These are phyloP conservation scores for Sebastes diaconus DNA, from an alignment of 2,797 vertebrate species.

Conservation along the genomic window DNA sequence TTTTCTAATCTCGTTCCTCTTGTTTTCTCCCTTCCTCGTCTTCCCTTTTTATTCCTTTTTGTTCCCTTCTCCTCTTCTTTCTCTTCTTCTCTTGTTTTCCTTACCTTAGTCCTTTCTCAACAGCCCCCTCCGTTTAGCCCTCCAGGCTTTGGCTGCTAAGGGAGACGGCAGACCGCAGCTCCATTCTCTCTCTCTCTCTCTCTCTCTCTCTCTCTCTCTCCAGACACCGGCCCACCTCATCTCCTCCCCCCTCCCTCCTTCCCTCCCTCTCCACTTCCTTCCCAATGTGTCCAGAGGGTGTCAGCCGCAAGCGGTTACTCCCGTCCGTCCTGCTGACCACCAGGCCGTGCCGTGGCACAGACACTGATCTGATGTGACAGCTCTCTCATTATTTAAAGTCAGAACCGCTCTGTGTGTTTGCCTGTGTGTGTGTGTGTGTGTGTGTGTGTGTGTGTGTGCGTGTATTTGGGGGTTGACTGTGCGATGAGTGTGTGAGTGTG, in stretches of 20 bases:
- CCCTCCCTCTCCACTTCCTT: constrained; percentile 16
- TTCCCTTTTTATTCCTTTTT: neutral
- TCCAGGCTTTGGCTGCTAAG: constrained; percentile 22
- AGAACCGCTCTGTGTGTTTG: constrained; percentile 55
- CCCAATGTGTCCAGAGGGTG: constrained; percentile 58
- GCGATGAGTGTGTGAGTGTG: neutral
- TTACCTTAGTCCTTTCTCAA: neutral
- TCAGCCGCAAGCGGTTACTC: constrained; percentile 65
- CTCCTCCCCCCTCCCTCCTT: neutral
- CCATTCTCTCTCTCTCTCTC: neutral
- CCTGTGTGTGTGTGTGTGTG: constrained; percentile 41
- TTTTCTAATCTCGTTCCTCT: neutral
- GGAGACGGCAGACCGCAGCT: constrained; percentile 42
- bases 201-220: constrained; percentile 10
- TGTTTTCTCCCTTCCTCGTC: neutral
- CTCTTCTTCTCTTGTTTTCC: neutral
- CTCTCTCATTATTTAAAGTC: constrained; percentile 84
- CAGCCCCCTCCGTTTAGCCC: constrained; percentile 10
- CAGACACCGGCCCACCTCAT: neutral
- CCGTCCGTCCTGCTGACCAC: constrained; percentile 76
- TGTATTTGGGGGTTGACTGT: neutral
- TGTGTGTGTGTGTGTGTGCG: constrained; percentile 36
- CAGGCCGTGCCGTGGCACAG: constrained; percentile 60
- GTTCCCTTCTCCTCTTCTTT: neutral
- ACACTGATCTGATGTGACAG: constrained; percentile 80